Conservation (phyloP, 30 jellyfish, hydroid and myxozoan species). For the Morbakka virulenta region DNA sequence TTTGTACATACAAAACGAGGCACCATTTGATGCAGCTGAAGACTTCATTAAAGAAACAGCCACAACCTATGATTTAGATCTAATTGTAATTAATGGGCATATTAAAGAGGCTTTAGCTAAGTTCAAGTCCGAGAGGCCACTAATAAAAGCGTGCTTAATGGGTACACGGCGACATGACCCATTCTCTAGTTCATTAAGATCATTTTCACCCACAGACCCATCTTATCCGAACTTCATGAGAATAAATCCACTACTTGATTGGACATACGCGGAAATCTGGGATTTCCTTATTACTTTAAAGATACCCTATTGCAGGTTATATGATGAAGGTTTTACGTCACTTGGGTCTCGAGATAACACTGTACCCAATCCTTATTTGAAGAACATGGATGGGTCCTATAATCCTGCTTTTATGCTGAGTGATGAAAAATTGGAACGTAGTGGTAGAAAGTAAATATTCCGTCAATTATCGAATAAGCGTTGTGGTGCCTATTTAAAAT, state of each 20-base stretch:
- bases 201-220: conserved; percentile 86
- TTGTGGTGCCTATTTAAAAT: too few species aligned
- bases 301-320: conserved; percentile 78
- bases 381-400: conserved; percentile 66
- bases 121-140: conserved; percentile 54
- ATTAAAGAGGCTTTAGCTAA: conserved; percentile 78
- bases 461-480: too few species aligned
- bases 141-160: conserved; percentile 83
- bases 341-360: conserved; percentile 82
- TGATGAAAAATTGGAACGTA: conserved; percentile 70
- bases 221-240: conserved; percentile 95
- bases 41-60: conserved; percentile 63
- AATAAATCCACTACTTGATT: conserved; percentile 83
- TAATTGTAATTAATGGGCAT: conserved; percentile 59
- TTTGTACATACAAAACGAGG: conserved; percentile 64
- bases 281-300: conserved; percentile 39
- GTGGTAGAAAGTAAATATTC: conserved; percentile 69
- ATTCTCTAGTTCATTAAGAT: conserved; percentile 62
- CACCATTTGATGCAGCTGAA: conserved; percentile 88
- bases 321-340: conserved; percentile 94
- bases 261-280: conserved; percentile 97
- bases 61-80: conserved; percentile 36
- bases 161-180: conserved; percentile 99
- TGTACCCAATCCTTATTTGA: conserved; percentile 60
- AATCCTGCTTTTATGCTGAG: conserved; percentile 71